These are phyloP conservation scores for Triplophysa siluroides DNA, from an alignment of 2,113 vertebrate genomes.

Conservation along the genomic window DNA sequence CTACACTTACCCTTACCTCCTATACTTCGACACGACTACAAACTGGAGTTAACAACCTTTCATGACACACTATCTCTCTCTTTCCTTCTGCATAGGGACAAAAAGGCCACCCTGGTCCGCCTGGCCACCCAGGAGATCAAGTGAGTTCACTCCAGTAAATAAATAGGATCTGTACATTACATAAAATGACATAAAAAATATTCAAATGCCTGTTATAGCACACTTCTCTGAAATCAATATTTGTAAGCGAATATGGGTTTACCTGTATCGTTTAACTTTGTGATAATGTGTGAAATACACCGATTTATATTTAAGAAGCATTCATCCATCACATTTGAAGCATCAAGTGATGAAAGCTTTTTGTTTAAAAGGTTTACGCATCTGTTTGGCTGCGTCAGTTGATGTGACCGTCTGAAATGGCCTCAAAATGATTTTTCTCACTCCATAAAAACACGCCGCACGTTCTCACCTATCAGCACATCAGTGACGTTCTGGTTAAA, in stretches of 20 bases:
- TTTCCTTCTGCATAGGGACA: constrained; percentile 78
- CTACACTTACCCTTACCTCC: background rate
- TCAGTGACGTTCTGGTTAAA: background rate
- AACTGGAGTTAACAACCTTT: background rate
- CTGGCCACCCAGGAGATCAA: constrained; percentile 89
- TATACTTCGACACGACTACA: background rate
- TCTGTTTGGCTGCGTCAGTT: background rate
- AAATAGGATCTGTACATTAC: background rate
- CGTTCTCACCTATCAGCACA: background rate
- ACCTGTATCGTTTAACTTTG: no score
- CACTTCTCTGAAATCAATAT: no score
- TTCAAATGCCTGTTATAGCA: no score
- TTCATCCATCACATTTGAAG: no score
- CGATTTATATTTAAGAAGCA: no score
- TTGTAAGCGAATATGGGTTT: no score
- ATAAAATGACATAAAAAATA: background rate
- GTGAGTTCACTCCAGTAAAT: constrained; percentile 74
- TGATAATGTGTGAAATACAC: no score
- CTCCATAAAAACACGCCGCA: background rate
- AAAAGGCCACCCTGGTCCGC: constrained; percentile 88
- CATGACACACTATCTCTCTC: background rate
- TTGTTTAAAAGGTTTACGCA: no score
- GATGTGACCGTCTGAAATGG: background rate
- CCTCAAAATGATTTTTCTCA: background rate
- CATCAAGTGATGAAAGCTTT: no score